Conservation (phyloP, 2,888 invertebrate genomes). For the Eupithecia subfuscata region DNA sequence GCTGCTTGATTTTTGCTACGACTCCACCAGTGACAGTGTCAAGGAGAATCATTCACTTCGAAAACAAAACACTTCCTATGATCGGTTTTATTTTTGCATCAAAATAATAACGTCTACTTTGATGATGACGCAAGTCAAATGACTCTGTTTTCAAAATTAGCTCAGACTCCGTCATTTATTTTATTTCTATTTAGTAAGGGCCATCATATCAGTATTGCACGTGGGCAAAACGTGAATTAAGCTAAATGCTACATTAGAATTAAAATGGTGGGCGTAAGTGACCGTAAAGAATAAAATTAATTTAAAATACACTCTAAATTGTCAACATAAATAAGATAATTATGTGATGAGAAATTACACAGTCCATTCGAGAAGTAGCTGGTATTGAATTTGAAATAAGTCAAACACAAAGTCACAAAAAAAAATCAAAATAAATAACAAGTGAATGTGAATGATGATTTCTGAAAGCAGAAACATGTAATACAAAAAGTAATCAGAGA, state of each 20-base stretch:
- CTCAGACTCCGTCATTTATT: conserved; percentile 11
- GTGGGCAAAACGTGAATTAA: conserved; percentile 37
- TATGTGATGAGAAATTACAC: conserved; percentile 31
- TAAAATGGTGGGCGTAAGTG: conserved; percentile 38
- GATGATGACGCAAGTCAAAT: background rate
- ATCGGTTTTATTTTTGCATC: background rate
- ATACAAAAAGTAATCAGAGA: background rate
- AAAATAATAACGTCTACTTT: background rate
- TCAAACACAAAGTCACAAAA: background rate
- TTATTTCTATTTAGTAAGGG: conserved; percentile 20
- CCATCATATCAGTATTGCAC: conserved; percentile 26
- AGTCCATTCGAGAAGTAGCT: conserved; percentile 16
- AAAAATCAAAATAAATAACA: background rate
- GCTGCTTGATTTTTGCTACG: background rate
- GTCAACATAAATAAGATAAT: conserved; percentile 42
- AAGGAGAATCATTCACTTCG: background rate
- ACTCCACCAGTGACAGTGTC: background rate
- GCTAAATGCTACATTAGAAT: conserved; percentile 40
- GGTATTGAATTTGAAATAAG: background rate
- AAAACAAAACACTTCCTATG: background rate
- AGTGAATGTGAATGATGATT: no score
- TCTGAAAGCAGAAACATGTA: no score
- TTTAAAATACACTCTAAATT: conserved; percentile 40
- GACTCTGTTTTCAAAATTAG: conserved; percentile 8
- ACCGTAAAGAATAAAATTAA: conserved; percentile 44